Evolutionary conservation across 2,113 vertebrate species (phyloP).

Genomic region (Sminthopsis crassicaudata): DNA sequence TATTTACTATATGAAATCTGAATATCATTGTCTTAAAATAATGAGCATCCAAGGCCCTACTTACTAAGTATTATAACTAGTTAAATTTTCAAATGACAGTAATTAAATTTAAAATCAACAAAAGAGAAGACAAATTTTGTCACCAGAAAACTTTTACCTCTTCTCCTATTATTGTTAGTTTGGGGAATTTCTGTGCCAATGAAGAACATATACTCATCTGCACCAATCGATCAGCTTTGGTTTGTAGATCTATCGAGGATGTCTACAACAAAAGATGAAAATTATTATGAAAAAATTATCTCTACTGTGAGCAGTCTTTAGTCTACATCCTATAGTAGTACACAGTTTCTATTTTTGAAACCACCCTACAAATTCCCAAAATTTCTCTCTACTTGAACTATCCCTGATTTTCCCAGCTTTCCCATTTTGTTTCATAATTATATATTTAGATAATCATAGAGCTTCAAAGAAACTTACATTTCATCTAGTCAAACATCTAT

Average conservation of each 20-base stretch:
- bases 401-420: not conserved
- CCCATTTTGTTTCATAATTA: not conserved
- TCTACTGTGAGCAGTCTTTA: not conserved
- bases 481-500: constrained; percentile 22
- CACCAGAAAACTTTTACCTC: constrained; percentile 86
- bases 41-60: not conserved
- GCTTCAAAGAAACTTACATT: constrained; percentile 29
- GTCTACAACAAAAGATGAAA: constrained; percentile 79
- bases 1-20: not conserved
- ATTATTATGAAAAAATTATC: not conserved
- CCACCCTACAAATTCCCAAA: not conserved
- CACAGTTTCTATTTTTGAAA: constrained; percentile 17
- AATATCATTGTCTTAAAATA: not conserved
- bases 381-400: not conserved
- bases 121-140: not conserved
- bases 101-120: constrained; percentile 6
- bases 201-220: constrained; percentile 97
- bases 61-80: not conserved
- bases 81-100: constrained; percentile 18
- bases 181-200: constrained; percentile 91
- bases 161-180: constrained; percentile 96
- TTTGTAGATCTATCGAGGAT: constrained; percentile 94
- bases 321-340: not conserved
- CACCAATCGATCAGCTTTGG: constrained; percentile 93
- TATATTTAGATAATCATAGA: not conserved